phyloP scores from a whole-genome alignment of 2,888 invertebrate genomes.

The Atrina japonica region DNA sequence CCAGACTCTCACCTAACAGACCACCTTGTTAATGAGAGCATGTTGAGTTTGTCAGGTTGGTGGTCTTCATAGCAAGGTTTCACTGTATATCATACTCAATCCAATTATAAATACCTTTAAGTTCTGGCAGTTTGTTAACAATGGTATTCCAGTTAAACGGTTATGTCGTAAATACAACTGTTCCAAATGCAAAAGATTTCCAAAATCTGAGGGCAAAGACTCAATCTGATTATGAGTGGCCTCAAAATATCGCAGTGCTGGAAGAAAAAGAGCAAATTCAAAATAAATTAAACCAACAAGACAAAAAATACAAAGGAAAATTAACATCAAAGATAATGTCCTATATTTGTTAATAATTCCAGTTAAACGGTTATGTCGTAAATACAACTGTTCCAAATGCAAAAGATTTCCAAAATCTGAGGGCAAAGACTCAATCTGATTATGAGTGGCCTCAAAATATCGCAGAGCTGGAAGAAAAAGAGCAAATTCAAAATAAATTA shows the following conservation, averaged over 20 bases:
- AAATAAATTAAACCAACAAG: not conserved
- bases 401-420: conserved; percentile 90
- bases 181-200: conserved; percentile 85
- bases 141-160: conserved; percentile 76
- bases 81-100: no score
- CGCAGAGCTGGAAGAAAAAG: conserved; percentile 85
- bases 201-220: conserved; percentile 87
- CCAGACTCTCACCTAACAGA: no score
- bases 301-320: conserved; percentile 7
- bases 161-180: conserved; percentile 81
- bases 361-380: conserved; percentile 79
- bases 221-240: conserved; percentile 88
- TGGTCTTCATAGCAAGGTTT: no score
- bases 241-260: conserved; percentile 89
- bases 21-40: no score
- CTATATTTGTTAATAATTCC: not conserved
- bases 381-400: conserved; percentile 69
- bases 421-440: conserved; percentile 86
- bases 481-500: not conserved
- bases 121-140: conserved; percentile 86
- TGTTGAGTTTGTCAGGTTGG: no score
- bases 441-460: conserved; percentile 88
- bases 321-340: not conserved
- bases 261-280: conserved; percentile 58
- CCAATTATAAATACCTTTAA: conserved; percentile 84